A percentile compares a stretch with the other conserved stretches of the same genome.
These are phyloP conservation scores for Petrophora chlorosata DNA, from an alignment of 2,888 invertebrate species.

Conservation along the genomic window DNA sequence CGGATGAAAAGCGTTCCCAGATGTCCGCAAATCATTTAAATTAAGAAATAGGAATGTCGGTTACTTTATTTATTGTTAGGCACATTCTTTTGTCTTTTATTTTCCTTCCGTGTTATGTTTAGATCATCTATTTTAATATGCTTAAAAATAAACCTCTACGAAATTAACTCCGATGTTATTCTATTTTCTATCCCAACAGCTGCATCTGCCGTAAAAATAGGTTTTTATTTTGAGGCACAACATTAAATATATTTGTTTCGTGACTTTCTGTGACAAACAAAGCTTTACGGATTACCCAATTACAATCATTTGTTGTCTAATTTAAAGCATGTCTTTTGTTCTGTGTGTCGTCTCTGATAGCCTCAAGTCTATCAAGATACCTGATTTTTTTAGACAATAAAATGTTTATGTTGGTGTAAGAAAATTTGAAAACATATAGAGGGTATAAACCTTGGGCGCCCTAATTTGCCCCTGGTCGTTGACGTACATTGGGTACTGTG, in stretches of 20 bases:
- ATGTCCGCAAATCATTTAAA: neutral
- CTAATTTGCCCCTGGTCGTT: slow-evolving; percentile 64
- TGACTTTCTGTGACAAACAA: neutral
- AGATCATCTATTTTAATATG: slow-evolving; percentile 18
- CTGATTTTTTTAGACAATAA: too few relatives aligned
- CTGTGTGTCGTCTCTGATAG: too few relatives aligned
- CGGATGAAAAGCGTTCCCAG: neutral
- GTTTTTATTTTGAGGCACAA: slow-evolving; percentile 16
- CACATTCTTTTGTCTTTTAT: neutral
- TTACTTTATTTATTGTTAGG: neutral
- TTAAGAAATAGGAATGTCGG: neutral
- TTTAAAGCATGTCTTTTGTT: too few relatives aligned
- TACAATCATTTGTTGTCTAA: too few relatives aligned
- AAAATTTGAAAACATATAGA: neutral
- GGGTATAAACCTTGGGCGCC: slow-evolving; percentile 40
- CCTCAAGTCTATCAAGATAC: too few relatives aligned
- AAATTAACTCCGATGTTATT: slow-evolving; percentile 17
- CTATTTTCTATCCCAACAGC: slow-evolving; percentile 17
- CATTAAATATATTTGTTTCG: slow-evolving; percentile 1
- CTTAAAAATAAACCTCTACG: slow-evolving; percentile 12
- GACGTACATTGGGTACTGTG: slow-evolving; percentile 50
- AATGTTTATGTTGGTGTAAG: too few relatives aligned
- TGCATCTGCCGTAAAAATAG: slow-evolving; percentile 15
- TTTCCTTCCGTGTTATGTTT: slow-evolving; percentile 4
- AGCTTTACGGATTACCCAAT: neutral